phyloP scores from a whole-genome alignment of 2,797 vertebrate species.

The Mustela erminea region DNA sequence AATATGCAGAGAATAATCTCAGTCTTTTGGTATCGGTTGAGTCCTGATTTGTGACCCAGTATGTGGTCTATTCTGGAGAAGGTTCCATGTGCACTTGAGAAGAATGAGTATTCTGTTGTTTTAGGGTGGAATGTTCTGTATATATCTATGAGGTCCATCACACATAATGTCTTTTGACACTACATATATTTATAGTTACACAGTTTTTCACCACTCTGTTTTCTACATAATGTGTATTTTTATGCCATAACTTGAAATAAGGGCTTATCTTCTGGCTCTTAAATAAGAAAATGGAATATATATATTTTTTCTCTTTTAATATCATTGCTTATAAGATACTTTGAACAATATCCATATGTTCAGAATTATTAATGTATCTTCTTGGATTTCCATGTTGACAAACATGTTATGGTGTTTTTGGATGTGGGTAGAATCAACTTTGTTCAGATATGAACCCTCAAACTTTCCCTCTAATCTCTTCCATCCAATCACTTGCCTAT shows the following conservation, averaged over 20 bases:
- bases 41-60: no score
- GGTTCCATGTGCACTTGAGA: no score
- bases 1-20: no score
- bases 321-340: not conserved
- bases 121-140: no score
- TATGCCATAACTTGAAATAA: conserved; percentile 17
- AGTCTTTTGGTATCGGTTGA: no score
- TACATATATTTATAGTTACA: not conserved
- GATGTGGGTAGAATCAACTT: not conserved
- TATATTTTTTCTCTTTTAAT: not conserved
- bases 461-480: not conserved
- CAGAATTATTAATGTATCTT: not conserved
- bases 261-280: not conserved
- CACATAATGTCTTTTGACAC: not conserved
- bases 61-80: no score
- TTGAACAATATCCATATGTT: not conserved
- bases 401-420: not conserved
- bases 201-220: not conserved
- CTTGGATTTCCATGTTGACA: not conserved
- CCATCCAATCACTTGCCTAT: not conserved
- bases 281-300: not conserved
- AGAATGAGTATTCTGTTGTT: no score
- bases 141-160: no score
- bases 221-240: not conserved
- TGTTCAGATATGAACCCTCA: not conserved